Conservation (phyloP, 2,113 vertebrate genomes). For the Pangasianodon gigas region DNA sequence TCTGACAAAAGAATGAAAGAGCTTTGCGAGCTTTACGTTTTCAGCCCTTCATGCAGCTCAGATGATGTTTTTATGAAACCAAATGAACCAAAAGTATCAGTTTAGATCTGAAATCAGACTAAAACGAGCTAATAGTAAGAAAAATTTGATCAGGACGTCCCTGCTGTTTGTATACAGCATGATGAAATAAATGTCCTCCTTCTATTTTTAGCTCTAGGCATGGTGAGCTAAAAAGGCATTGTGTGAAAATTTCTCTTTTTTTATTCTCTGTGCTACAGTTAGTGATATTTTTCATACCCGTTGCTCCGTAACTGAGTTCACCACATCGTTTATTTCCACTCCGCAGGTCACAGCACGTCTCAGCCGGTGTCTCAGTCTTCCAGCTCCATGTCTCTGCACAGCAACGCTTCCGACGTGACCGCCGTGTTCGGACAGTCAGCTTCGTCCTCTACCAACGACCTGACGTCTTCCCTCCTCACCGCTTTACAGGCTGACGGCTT, state of each 20-base stretch:
- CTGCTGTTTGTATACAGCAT: not conserved
- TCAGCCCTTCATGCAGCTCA: no score
- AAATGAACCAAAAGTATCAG: not conserved
- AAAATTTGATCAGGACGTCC: not conserved
- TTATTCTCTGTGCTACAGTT: not conserved
- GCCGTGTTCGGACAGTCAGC: slow-evolving; percentile 75
- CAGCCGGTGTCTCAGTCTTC: slow-evolving; percentile 78
- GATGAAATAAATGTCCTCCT: not conserved
- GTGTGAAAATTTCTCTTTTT: not conserved
- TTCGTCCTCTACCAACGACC: slow-evolving; percentile 76
- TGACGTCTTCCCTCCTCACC: slow-evolving; percentile 74
- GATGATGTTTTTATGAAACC: not conserved
- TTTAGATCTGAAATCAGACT: not conserved
- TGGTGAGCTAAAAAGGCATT: not conserved
- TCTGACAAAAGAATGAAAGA: no score
- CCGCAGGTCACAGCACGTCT: slow-evolving; percentile 62
- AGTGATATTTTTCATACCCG: not conserved
- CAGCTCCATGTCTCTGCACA: slow-evolving; percentile 79
- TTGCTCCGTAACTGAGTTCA: not conserved
- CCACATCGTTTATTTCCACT: slow-evolving; percentile 36
- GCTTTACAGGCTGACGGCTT: slow-evolving; percentile 72
- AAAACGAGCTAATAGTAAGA: not conserved
- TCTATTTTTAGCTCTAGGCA: not conserved
- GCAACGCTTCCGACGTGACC: slow-evolving; percentile 75
- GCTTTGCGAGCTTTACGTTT: no score